phyloP scores from a whole-genome alignment of 1,140 invertebrate species.

The Colletes latitarsis region DNA sequence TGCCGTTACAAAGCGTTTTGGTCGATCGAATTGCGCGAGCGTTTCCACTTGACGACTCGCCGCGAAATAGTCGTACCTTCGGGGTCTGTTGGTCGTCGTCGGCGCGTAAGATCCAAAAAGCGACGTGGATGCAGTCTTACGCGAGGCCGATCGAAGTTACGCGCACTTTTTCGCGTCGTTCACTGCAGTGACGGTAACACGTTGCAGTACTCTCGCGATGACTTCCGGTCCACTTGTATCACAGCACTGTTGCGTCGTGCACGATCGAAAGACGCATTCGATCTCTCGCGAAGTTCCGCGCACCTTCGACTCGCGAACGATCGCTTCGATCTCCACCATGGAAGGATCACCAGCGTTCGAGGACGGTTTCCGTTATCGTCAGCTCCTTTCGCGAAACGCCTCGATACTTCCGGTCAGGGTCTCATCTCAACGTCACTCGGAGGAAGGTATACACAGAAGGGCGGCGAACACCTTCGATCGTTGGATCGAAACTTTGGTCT shows the following conservation, averaged over 20 bases:
- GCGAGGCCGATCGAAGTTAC: constrained; percentile 18
- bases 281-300: neutral
- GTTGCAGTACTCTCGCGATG: constrained; percentile 43
- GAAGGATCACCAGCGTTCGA: constrained; percentile 10
- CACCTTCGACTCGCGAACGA: constrained; percentile 18
- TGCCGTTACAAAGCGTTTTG: too few species aligned
- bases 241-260: constrained; percentile 5
- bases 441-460: too few species aligned
- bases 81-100: too few species aligned
- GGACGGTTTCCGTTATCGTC: neutral
- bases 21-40: neutral
- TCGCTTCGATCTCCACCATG: constrained; percentile 28
- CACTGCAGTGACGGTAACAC: constrained; percentile 55
- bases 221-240: constrained; percentile 24
- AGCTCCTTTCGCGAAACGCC: neutral
- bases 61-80: neutral
- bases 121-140: neutral
- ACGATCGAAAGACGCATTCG: neutral
- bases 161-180: constrained; percentile 64
- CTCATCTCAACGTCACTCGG: neutral
- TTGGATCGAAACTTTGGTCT: constrained; percentile 2
- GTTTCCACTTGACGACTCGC: neutral
- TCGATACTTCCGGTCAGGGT: neutral
- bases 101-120: constrained; percentile 15
- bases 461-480: constrained; percentile 11